Conservation (phyloP, 2,797 vertebrate species). For the Manis crassicaudata region DNA sequence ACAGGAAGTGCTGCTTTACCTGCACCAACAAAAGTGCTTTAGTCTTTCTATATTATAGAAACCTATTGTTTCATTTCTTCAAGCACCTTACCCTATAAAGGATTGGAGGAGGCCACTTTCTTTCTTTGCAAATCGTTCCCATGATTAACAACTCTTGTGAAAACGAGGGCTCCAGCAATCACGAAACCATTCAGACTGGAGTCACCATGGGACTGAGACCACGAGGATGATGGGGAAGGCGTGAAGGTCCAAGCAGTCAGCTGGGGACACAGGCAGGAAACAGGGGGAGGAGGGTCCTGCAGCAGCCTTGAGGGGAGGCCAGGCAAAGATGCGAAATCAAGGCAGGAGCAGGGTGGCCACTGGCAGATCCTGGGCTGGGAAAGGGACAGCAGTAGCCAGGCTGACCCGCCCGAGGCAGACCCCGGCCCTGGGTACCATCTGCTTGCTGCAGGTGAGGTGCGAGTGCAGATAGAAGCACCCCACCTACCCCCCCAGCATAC, state of each 20-base stretch:
- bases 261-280: not conserved
- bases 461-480: not conserved
- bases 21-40: not conserved
- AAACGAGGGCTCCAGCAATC: not conserved
- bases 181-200: not conserved
- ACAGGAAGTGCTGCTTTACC: not conserved
- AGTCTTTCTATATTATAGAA: conserved; percentile 17
- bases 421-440: not conserved
- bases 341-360: not conserved
- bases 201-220: not conserved
- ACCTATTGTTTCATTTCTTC: not conserved
- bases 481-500: not conserved
- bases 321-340: not conserved
- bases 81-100: not conserved
- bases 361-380: not conserved
- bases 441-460: rapidly evolving
- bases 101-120: not conserved
- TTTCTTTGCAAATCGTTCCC: conserved; percentile 2
- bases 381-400: not conserved
- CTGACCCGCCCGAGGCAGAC: not conserved
- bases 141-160: not conserved
- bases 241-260: not conserved
- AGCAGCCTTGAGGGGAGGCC: not conserved
- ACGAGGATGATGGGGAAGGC: not conserved
- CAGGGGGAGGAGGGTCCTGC: not conserved